These are phyloP conservation scores for Phoebastria nigripes DNA, from an alignment of 2,797 vertebrate genomes.

Conservation along the genomic window DNA sequence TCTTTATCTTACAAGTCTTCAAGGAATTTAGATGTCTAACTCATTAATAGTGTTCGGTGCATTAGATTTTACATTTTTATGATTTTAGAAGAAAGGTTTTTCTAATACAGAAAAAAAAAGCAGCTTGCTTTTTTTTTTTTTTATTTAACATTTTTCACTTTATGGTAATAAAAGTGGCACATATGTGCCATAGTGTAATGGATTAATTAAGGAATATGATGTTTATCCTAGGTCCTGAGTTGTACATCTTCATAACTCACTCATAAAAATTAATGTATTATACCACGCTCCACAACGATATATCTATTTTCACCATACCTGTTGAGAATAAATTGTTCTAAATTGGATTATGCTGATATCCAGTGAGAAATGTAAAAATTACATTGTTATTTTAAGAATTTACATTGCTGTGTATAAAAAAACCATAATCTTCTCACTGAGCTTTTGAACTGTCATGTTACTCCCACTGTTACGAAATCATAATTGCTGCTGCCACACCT, in stretches of 20 bases:
- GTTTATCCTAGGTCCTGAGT: constrained; percentile 75
- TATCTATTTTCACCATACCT: constrained; percentile 73
- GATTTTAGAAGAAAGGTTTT: constrained; percentile 67
- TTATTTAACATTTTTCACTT: constrained; percentile 65
- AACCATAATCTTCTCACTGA: constrained; percentile 20
- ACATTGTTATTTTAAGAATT: constrained; percentile 69
- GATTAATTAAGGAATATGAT: constrained; percentile 79
- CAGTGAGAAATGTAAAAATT: constrained; percentile 52
- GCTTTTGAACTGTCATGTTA: constrained; percentile 58
- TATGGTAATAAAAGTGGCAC: constrained; percentile 73
- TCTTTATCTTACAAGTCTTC: constrained; percentile 64
- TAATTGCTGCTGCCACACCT: constrained; percentile 52
- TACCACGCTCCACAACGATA: constrained; percentile 56
- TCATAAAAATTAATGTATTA: constrained; percentile 77
- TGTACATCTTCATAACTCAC: constrained; percentile 76
- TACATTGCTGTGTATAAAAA: constrained; percentile 47
- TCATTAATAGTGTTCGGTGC: constrained; percentile 70
- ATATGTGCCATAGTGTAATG: constrained; percentile 70
- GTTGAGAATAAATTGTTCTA: constrained; percentile 72
- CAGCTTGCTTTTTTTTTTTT: background rate
- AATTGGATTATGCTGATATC: constrained; percentile 68
- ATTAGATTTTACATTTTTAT: constrained; percentile 66
- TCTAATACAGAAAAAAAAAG: constrained; percentile 60
- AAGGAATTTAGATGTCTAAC: constrained; percentile 63
- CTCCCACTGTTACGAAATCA: constrained; percentile 27